Base-by-base conservation (phyloP, 2,113 vertebrate species). In the Lophochroa leadbeateri region DNA sequence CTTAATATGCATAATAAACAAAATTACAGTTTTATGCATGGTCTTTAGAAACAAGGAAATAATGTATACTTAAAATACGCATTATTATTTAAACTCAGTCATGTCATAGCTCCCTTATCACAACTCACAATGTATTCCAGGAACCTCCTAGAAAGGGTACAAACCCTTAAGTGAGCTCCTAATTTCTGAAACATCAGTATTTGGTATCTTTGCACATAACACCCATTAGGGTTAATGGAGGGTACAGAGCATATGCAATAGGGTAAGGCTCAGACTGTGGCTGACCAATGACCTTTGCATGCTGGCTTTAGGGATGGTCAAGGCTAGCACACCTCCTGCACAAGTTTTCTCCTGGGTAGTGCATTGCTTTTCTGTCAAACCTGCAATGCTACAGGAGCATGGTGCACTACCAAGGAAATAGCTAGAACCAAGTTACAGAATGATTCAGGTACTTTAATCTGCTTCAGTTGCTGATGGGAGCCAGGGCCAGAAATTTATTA, bases 361-460 rank as follows among this genome's bases (percentile, higher is more conserved):
- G 6, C 47, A 11, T 41, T 68, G 25, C 31, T 78, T 19, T 70
- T 78, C 69, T 43, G 71, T 6, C 9, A 47, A 10, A 64, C 5
- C 3, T 3, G 2, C 25, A 60, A 39, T 39, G 15, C 23, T 67
- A 44, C 8, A n/a, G 18, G 8, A 88, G 7, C 0, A 0, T 27
- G 17, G 18, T 44, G 37, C 16, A 33, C 12, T 57, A 41, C 18
- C 4, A 57, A 52, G 39, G 13, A 5, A 74, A 49, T 12, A 77
- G 29, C 25, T 31, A 67, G 39, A 35, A 71, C 6, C 18, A 35
- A 15, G 24, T 64, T 81, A 46, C 13, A 70, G 70, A 79, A 35
- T 74, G 5, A 61, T 49, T 47, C 1, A 3, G 21, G 17, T 27
- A 25, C 21, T 76, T 77, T 18, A 16, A 25, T 79, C 47, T 3